Evolutionary conservation across 2,797 vertebrate species (phyloP).

Genomic region (Sebastes oblongus): DNA sequence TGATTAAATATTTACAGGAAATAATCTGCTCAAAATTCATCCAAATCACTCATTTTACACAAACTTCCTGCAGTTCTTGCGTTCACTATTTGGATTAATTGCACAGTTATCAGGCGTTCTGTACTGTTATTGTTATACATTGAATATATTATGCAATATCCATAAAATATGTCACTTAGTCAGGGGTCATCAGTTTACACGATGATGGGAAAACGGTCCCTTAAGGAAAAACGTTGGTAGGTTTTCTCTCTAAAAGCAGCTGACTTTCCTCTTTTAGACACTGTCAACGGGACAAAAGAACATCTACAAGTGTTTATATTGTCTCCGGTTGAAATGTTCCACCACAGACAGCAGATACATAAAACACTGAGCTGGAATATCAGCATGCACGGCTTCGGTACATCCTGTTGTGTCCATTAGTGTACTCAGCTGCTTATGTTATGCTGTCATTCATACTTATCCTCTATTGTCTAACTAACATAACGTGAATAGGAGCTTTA

Average conservation of each 20-base stretch:
- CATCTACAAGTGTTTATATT: slow-evolving; percentile 14
- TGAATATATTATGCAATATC: no score
- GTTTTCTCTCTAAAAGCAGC: slow-evolving; percentile 21
- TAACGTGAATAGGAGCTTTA: neutral
- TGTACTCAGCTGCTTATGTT: neutral
- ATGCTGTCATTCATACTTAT: neutral
- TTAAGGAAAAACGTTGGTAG: neutral
- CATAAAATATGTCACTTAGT: no score
- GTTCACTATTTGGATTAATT: no score
- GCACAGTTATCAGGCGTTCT: no score
- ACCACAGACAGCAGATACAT: neutral
- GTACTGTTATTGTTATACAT: no score
- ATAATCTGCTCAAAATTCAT: no score
- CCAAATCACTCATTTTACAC: no score
- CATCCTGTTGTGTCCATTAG: neutral
- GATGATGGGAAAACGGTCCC: no score
- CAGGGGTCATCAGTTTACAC: no score
- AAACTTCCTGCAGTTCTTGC: no score
- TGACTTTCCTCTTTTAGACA: slow-evolving; percentile 14
- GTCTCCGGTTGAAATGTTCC: neutral
- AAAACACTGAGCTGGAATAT: neutral
- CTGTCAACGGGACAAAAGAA: neutral
- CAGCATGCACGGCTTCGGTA: neutral
- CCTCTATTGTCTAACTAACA: neutral
- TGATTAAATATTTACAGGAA: no score